Evolutionary conservation across 2,888 invertebrate genomes (phyloP).

Genomic region (Willowsia nigromaculata): DNA sequence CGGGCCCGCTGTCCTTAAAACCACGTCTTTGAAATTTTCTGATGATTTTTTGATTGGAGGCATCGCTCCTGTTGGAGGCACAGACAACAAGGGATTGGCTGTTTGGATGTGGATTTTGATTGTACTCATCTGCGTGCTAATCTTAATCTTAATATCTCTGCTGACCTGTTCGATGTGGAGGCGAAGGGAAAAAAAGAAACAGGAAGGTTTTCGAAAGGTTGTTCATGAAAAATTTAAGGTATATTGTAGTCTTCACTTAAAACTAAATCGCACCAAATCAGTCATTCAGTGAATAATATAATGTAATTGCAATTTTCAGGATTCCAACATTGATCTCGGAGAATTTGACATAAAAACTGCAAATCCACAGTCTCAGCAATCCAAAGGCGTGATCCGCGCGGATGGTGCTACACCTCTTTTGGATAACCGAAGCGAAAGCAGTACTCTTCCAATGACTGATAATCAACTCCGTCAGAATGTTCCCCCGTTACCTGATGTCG

Average conservation of each 20-base stretch:
- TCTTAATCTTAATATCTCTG: conserved; percentile 6
- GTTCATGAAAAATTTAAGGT: conserved; percentile 63
- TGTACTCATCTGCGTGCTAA: not conserved
- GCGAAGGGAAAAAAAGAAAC: conserved; percentile 47
- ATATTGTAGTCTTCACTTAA: too few relatives aligned
- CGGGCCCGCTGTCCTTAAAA: not conserved
- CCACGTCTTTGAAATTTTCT: conserved; percentile 18
- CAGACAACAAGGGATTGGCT: not conserved
- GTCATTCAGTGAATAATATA: not conserved
- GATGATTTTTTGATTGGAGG: not conserved
- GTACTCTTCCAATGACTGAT: conserved; percentile 35
- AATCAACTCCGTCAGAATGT: not conserved
- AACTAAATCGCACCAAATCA: too few relatives aligned
- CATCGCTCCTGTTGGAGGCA: too few relatives aligned
- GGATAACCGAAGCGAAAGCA: conserved; percentile 46
- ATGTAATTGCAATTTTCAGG: conserved; percentile 22
- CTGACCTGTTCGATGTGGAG: conserved; percentile 21
- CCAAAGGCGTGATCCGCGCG: not conserved
- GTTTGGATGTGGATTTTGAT: conserved; percentile 60
- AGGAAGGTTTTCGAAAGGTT: conserved; percentile 57
- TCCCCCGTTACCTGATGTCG: conserved; percentile 42
- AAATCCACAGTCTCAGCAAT: not conserved
- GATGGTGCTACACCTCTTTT: conserved; percentile 59
- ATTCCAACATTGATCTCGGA: conserved; percentile 58
- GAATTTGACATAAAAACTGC: conserved; percentile 55